phyloP scores from a whole-genome alignment of 37 sponge, comb jelly and placozoan genomes.

The Eunapius fragilis region DNA sequence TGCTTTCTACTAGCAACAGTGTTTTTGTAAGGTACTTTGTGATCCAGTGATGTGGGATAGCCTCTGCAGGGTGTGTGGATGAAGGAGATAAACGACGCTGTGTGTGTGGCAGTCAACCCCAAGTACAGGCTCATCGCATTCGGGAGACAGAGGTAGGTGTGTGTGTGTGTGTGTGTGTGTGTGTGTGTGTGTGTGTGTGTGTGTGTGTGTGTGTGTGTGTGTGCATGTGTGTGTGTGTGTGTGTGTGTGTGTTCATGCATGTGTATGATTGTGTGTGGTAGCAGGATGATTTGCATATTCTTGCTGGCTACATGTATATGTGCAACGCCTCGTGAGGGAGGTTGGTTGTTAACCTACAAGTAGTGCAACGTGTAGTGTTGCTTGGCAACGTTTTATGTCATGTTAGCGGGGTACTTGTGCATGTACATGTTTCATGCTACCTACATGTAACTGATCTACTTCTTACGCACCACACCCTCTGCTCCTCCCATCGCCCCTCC shows the following conservation, averaged over 20 bases:
- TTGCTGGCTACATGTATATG: no score
- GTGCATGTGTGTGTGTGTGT: slow-evolving; percentile 13
- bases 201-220: neutral
- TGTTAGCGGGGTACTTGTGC: neutral
- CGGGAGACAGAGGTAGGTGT: slow-evolving; percentile 56
- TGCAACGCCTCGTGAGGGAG: no score
- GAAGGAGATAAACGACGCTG: slow-evolving; percentile 47
- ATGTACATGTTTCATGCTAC: neutral
- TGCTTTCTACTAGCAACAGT: no score
- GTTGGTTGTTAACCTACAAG: no score
- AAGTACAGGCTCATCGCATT: slow-evolving; percentile 60
- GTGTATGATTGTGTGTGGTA: neutral
- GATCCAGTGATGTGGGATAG: no score
- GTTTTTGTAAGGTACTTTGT: no score
- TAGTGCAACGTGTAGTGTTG: no score
- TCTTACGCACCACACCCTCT: neutral
- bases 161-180: neutral
- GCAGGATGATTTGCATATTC: no score
- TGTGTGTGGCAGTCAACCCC: slow-evolving; percentile 52
- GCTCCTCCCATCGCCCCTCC: neutral
- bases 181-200: neutral
- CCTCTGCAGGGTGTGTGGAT: slow-evolving; percentile 74
- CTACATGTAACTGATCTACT: neutral
- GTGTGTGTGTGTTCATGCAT: neutral
- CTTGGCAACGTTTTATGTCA: no score